Percentiles rank a stretch among this genome's conserved stretches.
Evolutionary conservation across 2,888 invertebrate genomes (phyloP).

Genomic region (Zelleria hepariella): DNA sequence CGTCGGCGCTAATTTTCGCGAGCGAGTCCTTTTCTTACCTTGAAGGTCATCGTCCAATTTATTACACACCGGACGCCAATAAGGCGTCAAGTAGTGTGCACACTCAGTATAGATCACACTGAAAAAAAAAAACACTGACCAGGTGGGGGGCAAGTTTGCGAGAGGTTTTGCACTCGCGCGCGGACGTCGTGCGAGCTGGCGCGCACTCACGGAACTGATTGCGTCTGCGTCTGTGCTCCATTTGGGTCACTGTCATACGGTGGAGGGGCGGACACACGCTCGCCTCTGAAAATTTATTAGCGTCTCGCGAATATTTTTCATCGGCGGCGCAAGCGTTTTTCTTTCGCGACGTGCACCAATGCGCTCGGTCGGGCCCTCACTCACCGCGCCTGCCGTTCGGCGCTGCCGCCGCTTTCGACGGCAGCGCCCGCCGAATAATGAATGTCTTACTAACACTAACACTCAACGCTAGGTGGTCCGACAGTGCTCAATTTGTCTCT

Average conservation of each 20-base stretch:
- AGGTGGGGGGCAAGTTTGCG: conserved; percentile 36
- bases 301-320: conserved; percentile 63
- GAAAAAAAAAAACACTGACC: conserved; percentile 57
- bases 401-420: background rate
- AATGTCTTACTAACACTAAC: conserved; percentile 11
- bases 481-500: background rate
- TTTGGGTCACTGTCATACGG: conserved; percentile 69
- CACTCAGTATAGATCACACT: conserved; percentile 57
- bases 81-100: conserved; percentile 37
- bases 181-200: conserved; percentile 35
- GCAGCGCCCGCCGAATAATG: conserved; percentile 15
- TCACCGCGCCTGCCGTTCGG: conserved; percentile 7
- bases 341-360: conserved; percentile 40
- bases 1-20: conserved; percentile 26
- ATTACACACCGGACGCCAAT: conserved; percentile 23
- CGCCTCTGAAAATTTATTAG: conserved; percentile 60
- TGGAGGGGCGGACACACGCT: conserved; percentile 59
- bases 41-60: conserved; percentile 33
- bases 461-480: background rate
- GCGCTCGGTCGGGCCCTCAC: conserved; percentile 30
- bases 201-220: conserved; percentile 66
- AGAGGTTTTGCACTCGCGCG: conserved; percentile 22
- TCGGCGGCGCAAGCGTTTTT: conserved; percentile 25
- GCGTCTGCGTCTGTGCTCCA: conserved; percentile 67
- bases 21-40: conserved; percentile 38